Conservation (phyloP, 2,888 invertebrate species). For the Polietes domitor region DNA sequence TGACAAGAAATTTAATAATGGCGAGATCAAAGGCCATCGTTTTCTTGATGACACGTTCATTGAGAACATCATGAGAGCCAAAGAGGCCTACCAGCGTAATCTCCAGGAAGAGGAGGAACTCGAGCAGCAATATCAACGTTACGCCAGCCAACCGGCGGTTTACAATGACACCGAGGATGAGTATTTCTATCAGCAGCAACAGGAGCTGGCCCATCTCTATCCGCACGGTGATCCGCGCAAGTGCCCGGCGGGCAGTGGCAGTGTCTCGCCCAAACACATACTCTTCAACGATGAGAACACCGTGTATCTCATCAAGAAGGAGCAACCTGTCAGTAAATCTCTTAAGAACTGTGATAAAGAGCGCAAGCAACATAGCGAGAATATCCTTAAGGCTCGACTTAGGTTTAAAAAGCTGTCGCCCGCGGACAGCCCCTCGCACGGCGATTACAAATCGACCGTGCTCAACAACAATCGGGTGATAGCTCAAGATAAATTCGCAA, state of each 20-base stretch:
- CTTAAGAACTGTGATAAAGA: conserved; percentile 67
- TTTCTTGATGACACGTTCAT: conserved; percentile 75
- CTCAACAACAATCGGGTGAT: conserved; percentile 60
- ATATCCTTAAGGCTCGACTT: conserved; percentile 59
- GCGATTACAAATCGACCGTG: conserved; percentile 59
- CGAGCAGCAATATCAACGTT: background rate
- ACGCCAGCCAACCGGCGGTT: background rate
- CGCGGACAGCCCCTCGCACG: conserved; percentile 40
- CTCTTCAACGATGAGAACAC: conserved; percentile 80
- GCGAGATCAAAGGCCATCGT: conserved; percentile 62
- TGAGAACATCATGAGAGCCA: conserved; percentile 71
- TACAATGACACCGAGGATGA: conserved; percentile 57
- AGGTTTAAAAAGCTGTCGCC: conserved; percentile 57
- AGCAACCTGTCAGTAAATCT: conserved; percentile 75
- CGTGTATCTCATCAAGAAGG: conserved; percentile 80
- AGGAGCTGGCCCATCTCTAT: conserved; percentile 53
- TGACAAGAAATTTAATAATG: conserved; percentile 26
- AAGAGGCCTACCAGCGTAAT: conserved; percentile 67
- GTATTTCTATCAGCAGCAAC: conserved; percentile 61
- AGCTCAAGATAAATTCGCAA: conserved; percentile 46
- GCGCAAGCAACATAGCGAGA: conserved; percentile 45
- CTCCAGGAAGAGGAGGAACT: conserved; percentile 42
- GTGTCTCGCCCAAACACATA: conserved; percentile 74
- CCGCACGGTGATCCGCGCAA: background rate
- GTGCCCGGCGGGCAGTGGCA: background rate